Percentiles rank a stretch among this genome's conserved stretches.
Conservation (phyloP, 2,888 invertebrate genomes). For the Eutolmus rufibarbis region DNA sequence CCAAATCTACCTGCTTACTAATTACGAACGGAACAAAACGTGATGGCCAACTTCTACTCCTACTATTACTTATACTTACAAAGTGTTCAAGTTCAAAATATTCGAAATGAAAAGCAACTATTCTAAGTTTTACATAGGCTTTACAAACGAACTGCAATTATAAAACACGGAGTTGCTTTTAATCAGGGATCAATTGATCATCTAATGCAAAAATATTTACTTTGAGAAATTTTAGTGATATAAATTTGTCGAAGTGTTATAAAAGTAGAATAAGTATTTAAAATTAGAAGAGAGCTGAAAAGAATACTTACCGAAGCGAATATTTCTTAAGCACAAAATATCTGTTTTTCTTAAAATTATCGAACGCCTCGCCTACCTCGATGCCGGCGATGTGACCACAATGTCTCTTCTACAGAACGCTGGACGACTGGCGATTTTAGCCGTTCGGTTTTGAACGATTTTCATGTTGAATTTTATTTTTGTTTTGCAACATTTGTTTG, state of each 20-base stretch:
- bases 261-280: background rate
- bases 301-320: conserved; percentile 19
- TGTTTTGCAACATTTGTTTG: background rate
- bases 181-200: background rate
- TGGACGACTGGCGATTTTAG: conserved; percentile 58
- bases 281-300: background rate
- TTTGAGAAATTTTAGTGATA: background rate
- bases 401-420: conserved; percentile 64
- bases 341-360: conserved; percentile 21
- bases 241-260: background rate
- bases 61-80: background rate
- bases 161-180: background rate
- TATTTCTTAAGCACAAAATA: conserved; percentile 31
- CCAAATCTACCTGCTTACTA: background rate
- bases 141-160: background rate
- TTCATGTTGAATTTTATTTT: background rate
- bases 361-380: conserved; percentile 56
- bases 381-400: conserved; percentile 61
- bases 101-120: background rate
- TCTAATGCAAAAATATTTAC: background rate
- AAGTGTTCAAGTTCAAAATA: background rate
- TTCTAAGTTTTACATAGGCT: background rate
- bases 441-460: conserved; percentile 39
- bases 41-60: background rate
- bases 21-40: background rate